Evolutionary conservation across 2,888 invertebrate genomes (phyloP), one percentile per base, ranked within the genome.

Genomic region (Drosophila kanekoi): DNA sequence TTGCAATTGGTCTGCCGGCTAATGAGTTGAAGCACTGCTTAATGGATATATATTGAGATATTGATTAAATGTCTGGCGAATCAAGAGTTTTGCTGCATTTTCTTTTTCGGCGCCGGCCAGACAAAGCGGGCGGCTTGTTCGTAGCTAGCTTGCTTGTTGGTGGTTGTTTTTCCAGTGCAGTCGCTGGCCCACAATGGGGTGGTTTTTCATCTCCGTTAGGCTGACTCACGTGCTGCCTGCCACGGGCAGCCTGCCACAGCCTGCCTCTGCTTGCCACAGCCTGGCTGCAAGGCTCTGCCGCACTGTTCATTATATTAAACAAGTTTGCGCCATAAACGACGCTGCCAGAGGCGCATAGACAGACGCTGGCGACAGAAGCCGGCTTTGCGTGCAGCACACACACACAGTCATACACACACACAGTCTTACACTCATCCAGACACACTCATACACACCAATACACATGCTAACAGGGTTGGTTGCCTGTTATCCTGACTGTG

Each of bases 261-360:
- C 37, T 37, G 28, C 41, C n/a, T 23, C 1, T 53, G 62, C 54
- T 35, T 62, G 65, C 51, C 49, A 38, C 53, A 65, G 33, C 40
- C 65, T 53, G 63, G 64, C 68, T 74, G 83, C 79, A 71, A 64
- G 73, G 59, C 41, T 59, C 61, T 58, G 73, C 48, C 72, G 74
- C 69, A 62, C 72, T 87, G 87, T 87, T 84, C 81, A 89, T 86
- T 86, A 84, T 86, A 84, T 86, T 89, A 86, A 86, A 87, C 89
- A 86, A 86, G 85, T 89, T 87, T 86, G 71, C 79, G 72, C 79
- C 81, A 89, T 81, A 87, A 89, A 81, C 74, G 87, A 77, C 74
- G 73, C 69, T 64, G 85, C 81, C 81, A 72, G 75, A 79, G 65
- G 86, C 79, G 66, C 75, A 72, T 37, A 77, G 67, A 61, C 67